phyloP scores from a whole-genome alignment of 2,113 vertebrate species.

The Syngnathoides biaculeatus region DNA sequence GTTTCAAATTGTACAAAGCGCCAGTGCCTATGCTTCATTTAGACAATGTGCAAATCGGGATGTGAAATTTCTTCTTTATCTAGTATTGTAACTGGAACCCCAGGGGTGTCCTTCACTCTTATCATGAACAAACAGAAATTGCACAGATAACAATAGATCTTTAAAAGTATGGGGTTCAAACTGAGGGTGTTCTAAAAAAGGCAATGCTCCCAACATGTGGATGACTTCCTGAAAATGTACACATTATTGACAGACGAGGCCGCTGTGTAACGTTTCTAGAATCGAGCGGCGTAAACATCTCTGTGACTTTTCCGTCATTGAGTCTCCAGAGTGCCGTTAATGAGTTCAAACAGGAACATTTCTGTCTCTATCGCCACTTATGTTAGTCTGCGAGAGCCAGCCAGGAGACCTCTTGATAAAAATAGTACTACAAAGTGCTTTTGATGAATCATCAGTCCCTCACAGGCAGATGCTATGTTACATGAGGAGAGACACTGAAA shows the following conservation, averaged over 20 bases:
- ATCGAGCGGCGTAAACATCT: conserved; percentile 25
- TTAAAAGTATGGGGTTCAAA: conserved; percentile 37
- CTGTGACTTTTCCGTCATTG: conserved; percentile 24
- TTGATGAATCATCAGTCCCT: conserved; percentile 43
- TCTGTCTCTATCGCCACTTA: conserved; percentile 13
- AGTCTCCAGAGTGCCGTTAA: conserved; percentile 24
- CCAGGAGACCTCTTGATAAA: conserved; percentile 25
- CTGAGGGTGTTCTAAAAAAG: conserved; percentile 14
- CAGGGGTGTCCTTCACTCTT: conserved; percentile 15
- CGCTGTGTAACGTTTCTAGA: conserved; percentile 12
- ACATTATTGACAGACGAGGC: background rate
- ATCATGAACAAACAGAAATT: conserved; percentile 17
- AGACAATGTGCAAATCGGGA: background rate
- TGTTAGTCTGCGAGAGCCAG: conserved; percentile 13
- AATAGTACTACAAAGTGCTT: conserved; percentile 34
- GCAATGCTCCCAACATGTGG: background rate
- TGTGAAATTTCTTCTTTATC: conserved; percentile 36
- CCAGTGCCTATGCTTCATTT: background rate
- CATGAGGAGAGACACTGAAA: conserved; percentile 50
- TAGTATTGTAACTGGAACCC: conserved; percentile 46
- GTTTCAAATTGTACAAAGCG: background rate
- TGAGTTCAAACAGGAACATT: conserved; percentile 8
- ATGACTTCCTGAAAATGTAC: conserved; percentile 5
- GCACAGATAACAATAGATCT: conserved; percentile 18
- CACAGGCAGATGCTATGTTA: conserved; percentile 46